Evolutionary conservation across 2,888 invertebrate species (phyloP), one percentile per base, ranked within the genome.

Genomic region (Pammene aurita): DNA sequence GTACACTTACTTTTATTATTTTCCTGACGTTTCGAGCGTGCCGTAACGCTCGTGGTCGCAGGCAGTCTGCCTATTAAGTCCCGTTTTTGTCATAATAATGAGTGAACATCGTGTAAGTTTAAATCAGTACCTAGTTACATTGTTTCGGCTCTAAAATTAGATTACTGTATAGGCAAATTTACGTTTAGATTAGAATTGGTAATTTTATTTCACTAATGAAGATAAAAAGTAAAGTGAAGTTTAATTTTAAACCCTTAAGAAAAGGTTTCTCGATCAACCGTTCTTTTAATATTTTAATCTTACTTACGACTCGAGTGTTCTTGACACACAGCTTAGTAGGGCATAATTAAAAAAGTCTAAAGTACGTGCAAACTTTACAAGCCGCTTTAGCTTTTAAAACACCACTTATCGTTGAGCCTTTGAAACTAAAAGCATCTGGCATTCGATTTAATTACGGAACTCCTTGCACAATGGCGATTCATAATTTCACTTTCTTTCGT

Each of bases 401-500:
- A 57, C 44, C 48, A 57, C 62, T 64, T 64, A 58, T 58, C 57
- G 68, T 34, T 35, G 13, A 55, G 48, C 48, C 64, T 64, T 69
- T 69, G 58, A 41, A 64, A 65, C 34, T 60, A 41, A 69, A 60
- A 73, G 72, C 74, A 75, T 74, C 75, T 74, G 71, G 76, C 75
- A 75, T 73, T 76, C 75, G 74, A 72, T 72, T 78, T 75, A 73
- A 76, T 78, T 77, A 76, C 55, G 60, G 67, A 70, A 69, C 72
- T 76, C 66, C 61, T 65, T 75, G 41, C 52, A 65, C 42, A 65
- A 72, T 73, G 75, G 74, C 72, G 62, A 63, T 63, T 72, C 72
- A 76, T 69, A 72, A 69, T 65, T 69, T 69, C 55, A 65, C 65
- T 65, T 64, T 69, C 64, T 65, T 26, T 58, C 50, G 54, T 60